Evolutionary conservation across 2,888 invertebrate genomes (phyloP), one percentile per base, ranked within the genome.

Genomic region (Meteorus colon): DNA sequence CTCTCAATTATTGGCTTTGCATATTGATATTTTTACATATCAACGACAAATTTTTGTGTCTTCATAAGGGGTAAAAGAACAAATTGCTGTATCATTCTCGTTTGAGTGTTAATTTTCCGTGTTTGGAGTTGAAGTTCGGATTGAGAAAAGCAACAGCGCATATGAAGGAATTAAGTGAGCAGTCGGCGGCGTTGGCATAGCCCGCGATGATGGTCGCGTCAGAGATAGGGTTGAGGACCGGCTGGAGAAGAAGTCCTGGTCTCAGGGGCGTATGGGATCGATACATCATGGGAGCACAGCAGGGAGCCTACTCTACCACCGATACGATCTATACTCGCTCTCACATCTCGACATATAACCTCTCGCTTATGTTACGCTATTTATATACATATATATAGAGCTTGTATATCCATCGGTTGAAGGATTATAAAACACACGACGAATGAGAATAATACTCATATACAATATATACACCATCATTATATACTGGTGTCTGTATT

Each of bases 201-300:
- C 41, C 41, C 8, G 41, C 59, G 59, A 37, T 70, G 59, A 70
- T 70, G 69, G 31, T 66, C 59, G 59, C 65, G 71, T 71, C 65
- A 67, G 29, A 29, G 75, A 59, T 34, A 74, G 69, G 72, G 71
- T 72, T 72, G 67, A 75, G 66, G 71, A 70, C 67, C 63, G 45
- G 41, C 34, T 34, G 66, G 63, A 74, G 41, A 27, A 74, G 34
- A 63, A 69, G 70, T 71, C 27, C 59, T 60, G 71, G 27, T 48
- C 79, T 79, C 85, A 87, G 86, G 85, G 84, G 84, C 84, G 85
- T 85, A 84, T 84, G 82, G 84, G 85, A 88, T 87, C 89, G 89
- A 89, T 89, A 87, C 87, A 88, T 89, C 89, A 89, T 85, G 85
- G 82, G 81, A 69, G 84, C 82, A 62, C 89, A 84, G 85, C 87